phyloP scores from a whole-genome alignment of 2,113 vertebrate genomes.

The Dipodomys ordii region DNA sequence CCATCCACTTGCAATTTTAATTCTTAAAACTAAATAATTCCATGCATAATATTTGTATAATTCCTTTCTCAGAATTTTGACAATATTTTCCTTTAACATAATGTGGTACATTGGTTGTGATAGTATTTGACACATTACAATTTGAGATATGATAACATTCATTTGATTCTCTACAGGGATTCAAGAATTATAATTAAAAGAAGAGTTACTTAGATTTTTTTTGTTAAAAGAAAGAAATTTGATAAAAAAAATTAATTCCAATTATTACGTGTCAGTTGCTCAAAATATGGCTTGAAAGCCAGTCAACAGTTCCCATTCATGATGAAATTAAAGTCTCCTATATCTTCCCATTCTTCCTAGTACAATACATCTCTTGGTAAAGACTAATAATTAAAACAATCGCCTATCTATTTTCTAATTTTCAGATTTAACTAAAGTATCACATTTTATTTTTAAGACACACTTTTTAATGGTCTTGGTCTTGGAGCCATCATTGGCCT shows the following conservation, averaged over 20 bases:
- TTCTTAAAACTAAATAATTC: neutral
- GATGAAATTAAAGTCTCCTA: neutral
- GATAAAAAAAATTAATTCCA: neutral
- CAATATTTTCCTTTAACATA: neutral
- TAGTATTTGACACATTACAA: neutral
- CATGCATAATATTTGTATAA: conserved; percentile 10
- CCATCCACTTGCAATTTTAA: conserved; percentile 8
- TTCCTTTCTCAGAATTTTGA: neutral
- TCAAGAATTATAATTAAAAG: neutral
- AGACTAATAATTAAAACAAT: neutral
- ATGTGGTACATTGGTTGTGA: neutral
- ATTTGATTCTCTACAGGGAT: neutral
- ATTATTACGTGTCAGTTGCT: neutral
- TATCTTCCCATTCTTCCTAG: neutral
- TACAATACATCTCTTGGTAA: neutral
- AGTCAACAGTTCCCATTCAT: neutral
- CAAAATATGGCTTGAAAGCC: conserved; percentile 21
- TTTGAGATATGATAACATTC: conserved; percentile 30
- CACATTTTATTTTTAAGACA: conserved; percentile 90
- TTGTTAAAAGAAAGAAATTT: neutral
- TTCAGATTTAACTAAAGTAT: neutral
- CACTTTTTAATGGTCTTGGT: conserved; percentile 97
- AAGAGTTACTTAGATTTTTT: neutral
- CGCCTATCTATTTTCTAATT: neutral
- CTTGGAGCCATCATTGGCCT: conserved; percentile 96